phyloP scores from a whole-genome alignment of 2,888 invertebrate genomes.

The Auanema sp. region DNA sequence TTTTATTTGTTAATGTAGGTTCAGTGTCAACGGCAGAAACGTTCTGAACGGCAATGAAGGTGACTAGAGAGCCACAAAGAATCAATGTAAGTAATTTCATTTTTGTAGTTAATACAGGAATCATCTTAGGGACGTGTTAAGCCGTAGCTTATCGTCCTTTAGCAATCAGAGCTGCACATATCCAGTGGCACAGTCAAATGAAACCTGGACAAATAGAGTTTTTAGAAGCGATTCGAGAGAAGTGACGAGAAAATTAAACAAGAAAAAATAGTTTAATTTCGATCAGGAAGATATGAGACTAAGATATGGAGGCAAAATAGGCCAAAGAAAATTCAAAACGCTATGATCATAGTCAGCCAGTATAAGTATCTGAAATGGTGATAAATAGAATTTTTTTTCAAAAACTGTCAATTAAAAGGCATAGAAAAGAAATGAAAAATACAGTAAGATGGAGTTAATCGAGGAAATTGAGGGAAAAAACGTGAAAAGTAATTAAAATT shows the following conservation, averaged over 20 bases:
- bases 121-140: no score
- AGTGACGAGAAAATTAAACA: constrained; percentile 6
- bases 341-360: background rate
- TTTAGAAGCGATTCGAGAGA: background rate
- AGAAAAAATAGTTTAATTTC: background rate
- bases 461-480: background rate
- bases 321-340: background rate
- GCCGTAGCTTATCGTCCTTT: no score
- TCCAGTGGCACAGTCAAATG: no score
- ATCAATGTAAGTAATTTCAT: no score
- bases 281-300: background rate
- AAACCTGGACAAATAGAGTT: no score
- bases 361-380: background rate
- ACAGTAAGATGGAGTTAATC: background rate
- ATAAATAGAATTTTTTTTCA: background rate
- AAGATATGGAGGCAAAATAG: background rate
- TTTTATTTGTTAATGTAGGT: constrained; percentile 26
- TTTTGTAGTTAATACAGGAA: no score
- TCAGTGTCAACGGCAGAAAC: constrained; percentile 10
- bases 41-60: background rate
- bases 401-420: constrained; percentile 1
- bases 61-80: no score
- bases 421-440: background rate
- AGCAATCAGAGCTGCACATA: no score
- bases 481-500: background rate